Evolutionary conservation across 2,113 vertebrate genomes (phyloP).

Genomic region (Gambusia affinis): DNA sequence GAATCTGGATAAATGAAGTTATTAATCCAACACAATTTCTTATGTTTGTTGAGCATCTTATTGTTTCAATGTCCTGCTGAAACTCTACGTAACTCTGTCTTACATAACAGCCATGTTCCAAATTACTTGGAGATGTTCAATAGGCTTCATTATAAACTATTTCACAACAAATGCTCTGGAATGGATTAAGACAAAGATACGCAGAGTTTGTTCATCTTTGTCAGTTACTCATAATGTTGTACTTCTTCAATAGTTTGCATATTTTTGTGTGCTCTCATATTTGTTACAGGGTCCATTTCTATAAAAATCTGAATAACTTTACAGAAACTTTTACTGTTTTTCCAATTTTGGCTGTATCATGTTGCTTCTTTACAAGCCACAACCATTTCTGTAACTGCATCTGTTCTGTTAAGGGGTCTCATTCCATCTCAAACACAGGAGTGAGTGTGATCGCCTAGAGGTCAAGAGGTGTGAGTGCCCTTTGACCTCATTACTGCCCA

Average conservation of each 20-base stretch:
- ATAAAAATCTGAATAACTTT: neutral
- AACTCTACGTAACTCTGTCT: constrained; percentile 17
- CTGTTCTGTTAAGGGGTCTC: constrained; percentile 9
- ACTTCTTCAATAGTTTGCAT: neutral
- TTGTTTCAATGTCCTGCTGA: constrained; percentile 4
- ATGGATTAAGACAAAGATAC: neutral
- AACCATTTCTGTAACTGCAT: neutral
- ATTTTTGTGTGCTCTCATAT: neutral
- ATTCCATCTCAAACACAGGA: constrained; percentile 10
- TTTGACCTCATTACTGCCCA: constrained; percentile 30
- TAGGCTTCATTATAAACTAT: constrained; percentile 4
- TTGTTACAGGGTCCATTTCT: neutral
- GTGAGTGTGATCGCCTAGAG: constrained; percentile 12
- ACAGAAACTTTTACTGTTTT: neutral
- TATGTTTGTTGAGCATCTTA: constrained; percentile 13
- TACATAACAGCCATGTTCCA: neutral
- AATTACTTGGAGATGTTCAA: constrained; percentile 13
- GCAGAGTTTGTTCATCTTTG: neutral
- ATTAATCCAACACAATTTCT: constrained; percentile 19
- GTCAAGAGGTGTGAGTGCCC: constrained; percentile 24
- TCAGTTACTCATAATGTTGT: neutral
- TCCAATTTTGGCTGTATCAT: neutral
- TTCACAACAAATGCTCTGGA: constrained; percentile 8
- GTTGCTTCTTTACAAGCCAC: neutral
- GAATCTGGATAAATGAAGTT: constrained; percentile 49